A percentile compares a stretch with the other conserved stretches of the same genome.
phyloP scores from a whole-genome alignment of 2,888 invertebrate genomes.

The Margaritifera margaritifera region DNA sequence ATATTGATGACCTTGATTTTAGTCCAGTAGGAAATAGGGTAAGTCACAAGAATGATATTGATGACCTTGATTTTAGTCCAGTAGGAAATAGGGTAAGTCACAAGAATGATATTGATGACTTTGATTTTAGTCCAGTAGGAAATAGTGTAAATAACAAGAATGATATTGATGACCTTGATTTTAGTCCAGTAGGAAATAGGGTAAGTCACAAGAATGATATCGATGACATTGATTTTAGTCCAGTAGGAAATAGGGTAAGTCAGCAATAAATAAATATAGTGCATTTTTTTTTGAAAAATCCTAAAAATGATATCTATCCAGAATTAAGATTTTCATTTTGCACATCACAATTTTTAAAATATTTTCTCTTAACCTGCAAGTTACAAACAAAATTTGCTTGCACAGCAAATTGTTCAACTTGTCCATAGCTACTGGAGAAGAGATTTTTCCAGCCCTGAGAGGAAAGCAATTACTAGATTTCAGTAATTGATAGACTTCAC shows the following conservation, averaged over 20 bases:
- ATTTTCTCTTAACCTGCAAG: too few species aligned
- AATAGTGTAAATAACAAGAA: slow-evolving; percentile 78
- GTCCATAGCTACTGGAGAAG: too few species aligned
- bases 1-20: slow-evolving; percentile 95
- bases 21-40: slow-evolving; percentile 82
- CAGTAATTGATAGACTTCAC: too few species aligned
- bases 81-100: slow-evolving; percentile 79
- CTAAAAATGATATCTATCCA: too few species aligned
- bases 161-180: slow-evolving; percentile 96
- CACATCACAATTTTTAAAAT: too few species aligned
- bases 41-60: slow-evolving; percentile 89
- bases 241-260: slow-evolving; percentile 74
- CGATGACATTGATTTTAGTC: slow-evolving; percentile 80
- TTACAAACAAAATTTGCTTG: too few species aligned
- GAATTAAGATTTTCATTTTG: too few species aligned
- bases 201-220: slow-evolving; percentile 85
- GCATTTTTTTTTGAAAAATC: too few species aligned
- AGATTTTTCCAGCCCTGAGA: too few species aligned
- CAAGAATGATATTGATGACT: slow-evolving; percentile 92
- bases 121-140: slow-evolving; percentile 68
- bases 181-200: slow-evolving; percentile 83
- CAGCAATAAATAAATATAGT: slow-evolving; percentile 77
- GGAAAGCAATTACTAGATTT: too few species aligned
- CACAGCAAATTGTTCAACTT: too few species aligned
- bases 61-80: slow-evolving; percentile 93